Evolutionary conservation across 2,888 invertebrate species (phyloP).

Genomic region (Chouioia cunea): DNA sequence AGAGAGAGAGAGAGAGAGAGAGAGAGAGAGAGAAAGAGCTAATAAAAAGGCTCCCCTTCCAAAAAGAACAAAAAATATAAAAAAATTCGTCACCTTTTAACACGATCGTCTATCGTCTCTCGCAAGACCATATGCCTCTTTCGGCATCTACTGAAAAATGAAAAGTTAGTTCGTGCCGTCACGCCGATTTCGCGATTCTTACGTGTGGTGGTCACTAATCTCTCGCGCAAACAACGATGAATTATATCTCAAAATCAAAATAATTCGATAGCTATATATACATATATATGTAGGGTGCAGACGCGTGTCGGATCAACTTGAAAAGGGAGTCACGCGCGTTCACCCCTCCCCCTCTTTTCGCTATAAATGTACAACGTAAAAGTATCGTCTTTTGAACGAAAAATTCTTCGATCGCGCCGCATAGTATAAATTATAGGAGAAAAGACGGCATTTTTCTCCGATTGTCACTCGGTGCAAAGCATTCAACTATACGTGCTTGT

Average conservation of each 20-base stretch:
- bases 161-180: conserved; percentile 45
- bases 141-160: conserved; percentile 7
- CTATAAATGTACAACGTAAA: too few species aligned
- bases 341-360: not conserved
- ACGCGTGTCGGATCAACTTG: conserved; percentile 52
- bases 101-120: conserved; percentile 26
- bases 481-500: not conserved
- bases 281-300: conserved; percentile 46
- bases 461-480: not conserved
- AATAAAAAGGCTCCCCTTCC: not conserved
- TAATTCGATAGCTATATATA: conserved; percentile 66
- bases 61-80: conserved; percentile 5
- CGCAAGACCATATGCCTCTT: conserved; percentile 10
- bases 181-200: conserved; percentile 43
- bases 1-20: too few species aligned
- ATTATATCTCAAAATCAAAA: conserved; percentile 67
- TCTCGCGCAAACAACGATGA: conserved; percentile 53
- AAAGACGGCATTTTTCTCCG: too few species aligned
- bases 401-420: too few species aligned
- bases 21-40: too few species aligned
- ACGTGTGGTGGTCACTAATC: conserved; percentile 14
- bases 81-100: conserved; percentile 34
- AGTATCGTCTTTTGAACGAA: too few species aligned
- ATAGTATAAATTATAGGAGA: not conserved
- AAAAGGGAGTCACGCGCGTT: conserved; percentile 53